Percentiles rank a stretch among this genome's conserved stretches.
Conservation (phyloP, 2,797 vertebrate genomes). For the Neosilurus hyrtlii region DNA sequence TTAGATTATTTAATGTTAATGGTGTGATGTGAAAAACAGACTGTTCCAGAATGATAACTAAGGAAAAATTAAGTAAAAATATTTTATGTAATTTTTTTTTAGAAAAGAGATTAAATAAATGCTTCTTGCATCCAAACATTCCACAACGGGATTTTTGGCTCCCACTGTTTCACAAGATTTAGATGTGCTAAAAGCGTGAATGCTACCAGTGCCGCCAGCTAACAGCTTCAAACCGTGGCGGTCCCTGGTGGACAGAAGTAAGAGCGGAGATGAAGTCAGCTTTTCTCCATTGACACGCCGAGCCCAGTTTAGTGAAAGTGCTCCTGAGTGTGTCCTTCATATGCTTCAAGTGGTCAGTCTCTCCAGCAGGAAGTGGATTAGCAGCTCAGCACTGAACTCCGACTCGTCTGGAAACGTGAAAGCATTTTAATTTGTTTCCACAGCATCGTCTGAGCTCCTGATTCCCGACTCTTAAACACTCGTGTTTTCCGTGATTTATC, state of each 20-base stretch:
- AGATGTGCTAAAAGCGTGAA: background rate
- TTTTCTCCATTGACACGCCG: constrained; percentile 10
- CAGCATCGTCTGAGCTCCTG: constrained; percentile 60
- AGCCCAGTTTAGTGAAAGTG: constrained; percentile 21
- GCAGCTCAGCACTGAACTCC: constrained; percentile 57
- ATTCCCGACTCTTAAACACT: constrained; percentile 52
- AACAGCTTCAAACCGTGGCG: no score
- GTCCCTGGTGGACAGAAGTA: background rate
- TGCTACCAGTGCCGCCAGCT: background rate
- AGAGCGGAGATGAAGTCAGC: background rate
- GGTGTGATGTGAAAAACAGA: no score
- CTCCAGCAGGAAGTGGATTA: constrained; percentile 61
- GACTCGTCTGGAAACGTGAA: background rate
- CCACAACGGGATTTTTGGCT: background rate
- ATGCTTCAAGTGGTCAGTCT: constrained; percentile 34
- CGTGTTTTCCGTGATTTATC: constrained; percentile 24
- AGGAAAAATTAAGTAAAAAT: background rate
- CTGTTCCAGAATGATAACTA: no score
- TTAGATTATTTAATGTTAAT: no score
- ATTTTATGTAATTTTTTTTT: background rate
- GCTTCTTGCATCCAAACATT: background rate
- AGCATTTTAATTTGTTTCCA: constrained; percentile 3
- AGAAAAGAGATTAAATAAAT: background rate
- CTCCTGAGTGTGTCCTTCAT: constrained; percentile 30
- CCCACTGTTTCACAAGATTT: background rate